Percentiles rank a stretch among this genome's conserved stretches.
Evolutionary conservation across 2,888 invertebrate genomes (phyloP).

Genomic region (Amorpha juglandis): DNA sequence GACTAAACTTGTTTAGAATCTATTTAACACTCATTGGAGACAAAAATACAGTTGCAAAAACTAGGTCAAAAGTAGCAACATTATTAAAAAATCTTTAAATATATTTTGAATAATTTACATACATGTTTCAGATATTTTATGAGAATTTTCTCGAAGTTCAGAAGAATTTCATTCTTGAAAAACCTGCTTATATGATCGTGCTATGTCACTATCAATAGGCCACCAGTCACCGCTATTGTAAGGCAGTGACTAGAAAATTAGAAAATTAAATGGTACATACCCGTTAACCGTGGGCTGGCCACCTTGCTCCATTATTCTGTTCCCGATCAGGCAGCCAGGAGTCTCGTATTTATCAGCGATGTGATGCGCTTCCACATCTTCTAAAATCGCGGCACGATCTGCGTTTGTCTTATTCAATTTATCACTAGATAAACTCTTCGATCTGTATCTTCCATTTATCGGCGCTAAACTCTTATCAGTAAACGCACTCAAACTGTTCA

Average conservation of each 20-base stretch:
- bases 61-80: not conserved
- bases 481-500: constrained; percentile 73
- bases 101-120: not conserved
- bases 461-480: constrained; percentile 71
- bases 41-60: not conserved
- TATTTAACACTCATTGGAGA: not conserved
- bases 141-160: not conserved
- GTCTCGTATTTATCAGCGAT: constrained; percentile 72
- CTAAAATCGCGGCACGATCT: constrained; percentile 75
- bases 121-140: not conserved
- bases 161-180: not conserved
- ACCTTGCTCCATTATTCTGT: constrained; percentile 62
- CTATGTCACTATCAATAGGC: constrained; percentile 6
- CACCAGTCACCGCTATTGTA: not conserved
- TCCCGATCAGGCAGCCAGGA: constrained; percentile 72
- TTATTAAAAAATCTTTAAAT: not conserved
- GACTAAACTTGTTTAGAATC: not conserved
- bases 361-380: constrained; percentile 74
- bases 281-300: constrained; percentile 56
- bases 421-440: constrained; percentile 81
- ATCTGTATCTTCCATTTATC: constrained; percentile 69
- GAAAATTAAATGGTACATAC: constrained; percentile 53
- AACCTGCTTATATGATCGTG: not conserved
- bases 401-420: constrained; percentile 76
- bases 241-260: constrained; percentile 7